These are phyloP conservation scores for Trissolcus brochymenae DNA, from an alignment of 2,888 invertebrate species.

Conservation along the genomic window DNA sequence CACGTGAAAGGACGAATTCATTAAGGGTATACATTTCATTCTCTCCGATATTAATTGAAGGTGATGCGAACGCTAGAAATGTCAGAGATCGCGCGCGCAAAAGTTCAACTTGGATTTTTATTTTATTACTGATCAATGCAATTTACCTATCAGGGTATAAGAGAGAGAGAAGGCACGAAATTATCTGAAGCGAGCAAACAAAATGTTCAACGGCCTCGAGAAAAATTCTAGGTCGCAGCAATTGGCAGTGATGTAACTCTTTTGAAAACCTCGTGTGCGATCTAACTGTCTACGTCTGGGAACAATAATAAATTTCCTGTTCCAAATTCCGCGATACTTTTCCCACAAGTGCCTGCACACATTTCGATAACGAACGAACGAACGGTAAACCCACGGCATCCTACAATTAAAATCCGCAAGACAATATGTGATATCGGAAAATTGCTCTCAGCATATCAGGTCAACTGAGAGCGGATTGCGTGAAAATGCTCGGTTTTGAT, in stretches of 20 bases:
- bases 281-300: conserved; percentile 37
- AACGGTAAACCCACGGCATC: conserved; percentile 28
- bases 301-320: conserved; percentile 49
- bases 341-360: conserved; percentile 25
- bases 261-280: conserved; percentile 30
- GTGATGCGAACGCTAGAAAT: not conserved
- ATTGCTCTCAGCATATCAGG: conserved; percentile 18
- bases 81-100: conserved; percentile 2
- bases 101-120: not conserved
- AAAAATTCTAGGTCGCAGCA: conserved; percentile 38
- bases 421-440: conserved; percentile 20
- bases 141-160: no score
- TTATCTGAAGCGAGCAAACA: no score
- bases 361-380: conserved; percentile 28
- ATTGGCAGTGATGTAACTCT: conserved; percentile 31
- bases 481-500: conserved; percentile 23
- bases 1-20: no score
- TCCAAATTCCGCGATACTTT: conserved; percentile 49
- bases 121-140: conserved; percentile 1
- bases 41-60: not conserved
- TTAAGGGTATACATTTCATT: no score
- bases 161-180: no score
- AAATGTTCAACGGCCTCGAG: no score
- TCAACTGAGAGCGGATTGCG: conserved; percentile 28
- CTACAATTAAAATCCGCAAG: conserved; percentile 40